Evolutionary conservation across 2,888 invertebrate genomes (phyloP).

Genomic region (Aporophyla nigra): DNA sequence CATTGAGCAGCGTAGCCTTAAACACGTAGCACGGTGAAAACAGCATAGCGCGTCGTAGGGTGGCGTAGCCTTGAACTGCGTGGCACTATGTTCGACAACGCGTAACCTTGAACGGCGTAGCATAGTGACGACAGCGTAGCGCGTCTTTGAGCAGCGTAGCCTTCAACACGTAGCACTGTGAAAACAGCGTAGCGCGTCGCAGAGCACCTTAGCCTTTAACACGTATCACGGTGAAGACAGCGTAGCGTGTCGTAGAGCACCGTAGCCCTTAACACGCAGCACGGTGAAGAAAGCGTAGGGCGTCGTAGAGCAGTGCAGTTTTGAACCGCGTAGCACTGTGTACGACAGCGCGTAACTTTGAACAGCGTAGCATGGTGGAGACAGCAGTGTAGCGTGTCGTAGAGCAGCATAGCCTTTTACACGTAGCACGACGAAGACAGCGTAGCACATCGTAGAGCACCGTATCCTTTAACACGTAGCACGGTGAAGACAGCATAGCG

Average conservation of each 20-base stretch:
- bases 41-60: not conserved
- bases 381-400: not conserved
- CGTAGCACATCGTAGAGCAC: not conserved
- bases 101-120: not conserved
- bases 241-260: not conserved
- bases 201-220: too few relatives aligned
- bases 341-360: too few relatives aligned
- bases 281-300: too few relatives aligned
- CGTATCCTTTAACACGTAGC: too few relatives aligned
- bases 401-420: not conserved
- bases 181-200: not conserved
- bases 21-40: too few relatives aligned
- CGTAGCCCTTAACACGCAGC: too few relatives aligned
- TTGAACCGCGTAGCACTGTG: not conserved
- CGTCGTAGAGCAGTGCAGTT: not conserved
- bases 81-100: not conserved
- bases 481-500: too few relatives aligned
- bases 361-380: not conserved
- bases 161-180: not conserved
- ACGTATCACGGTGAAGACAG: not conserved
- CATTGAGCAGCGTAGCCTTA: too few relatives aligned
- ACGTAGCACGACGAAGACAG: not conserved
- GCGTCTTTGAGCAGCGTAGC: not conserved
- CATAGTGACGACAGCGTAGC: not conserved
- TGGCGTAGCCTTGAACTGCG: not conserved